Conservation (phyloP, 2,113 vertebrate species). For the Fulica atra region DNA sequence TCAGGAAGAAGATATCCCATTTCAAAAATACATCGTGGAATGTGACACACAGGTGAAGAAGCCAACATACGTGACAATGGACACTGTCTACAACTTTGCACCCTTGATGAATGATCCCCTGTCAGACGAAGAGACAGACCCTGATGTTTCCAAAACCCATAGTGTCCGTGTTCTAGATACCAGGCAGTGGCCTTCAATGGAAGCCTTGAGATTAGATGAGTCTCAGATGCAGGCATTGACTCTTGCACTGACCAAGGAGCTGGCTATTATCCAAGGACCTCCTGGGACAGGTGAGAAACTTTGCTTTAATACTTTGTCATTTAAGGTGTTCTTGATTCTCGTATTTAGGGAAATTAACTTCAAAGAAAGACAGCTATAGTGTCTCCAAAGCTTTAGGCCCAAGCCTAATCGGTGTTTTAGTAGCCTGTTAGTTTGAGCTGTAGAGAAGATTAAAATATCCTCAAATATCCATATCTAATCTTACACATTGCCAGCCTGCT, state of each 20-base stretch:
- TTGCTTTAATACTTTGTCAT: background rate
- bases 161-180: conserved; percentile 74
- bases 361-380: background rate
- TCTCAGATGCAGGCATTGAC: conserved; percentile 88
- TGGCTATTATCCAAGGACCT: conserved; percentile 94
- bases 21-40: conserved; percentile 92
- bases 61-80: conserved; percentile 79
- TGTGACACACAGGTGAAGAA: conserved; percentile 78
- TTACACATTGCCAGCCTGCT: background rate
- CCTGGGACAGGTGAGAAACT: conserved; percentile 89
- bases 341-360: background rate
- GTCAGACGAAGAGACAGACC: background rate
- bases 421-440: background rate
- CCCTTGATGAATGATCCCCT: conserved; percentile 59
- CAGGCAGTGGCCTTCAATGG: conserved; percentile 83
- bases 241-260: conserved; percentile 92
- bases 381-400: background rate
- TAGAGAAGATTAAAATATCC: background rate
- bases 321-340: background rate
- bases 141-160: background rate
- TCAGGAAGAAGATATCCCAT: conserved; percentile 83
- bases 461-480: background rate
- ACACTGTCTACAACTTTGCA: conserved; percentile 77
- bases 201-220: conserved; percentile 85
- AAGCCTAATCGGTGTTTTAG: background rate